Conservation (phyloP, 2,888 invertebrate species). For the Drosophila mayaguana region DNA sequence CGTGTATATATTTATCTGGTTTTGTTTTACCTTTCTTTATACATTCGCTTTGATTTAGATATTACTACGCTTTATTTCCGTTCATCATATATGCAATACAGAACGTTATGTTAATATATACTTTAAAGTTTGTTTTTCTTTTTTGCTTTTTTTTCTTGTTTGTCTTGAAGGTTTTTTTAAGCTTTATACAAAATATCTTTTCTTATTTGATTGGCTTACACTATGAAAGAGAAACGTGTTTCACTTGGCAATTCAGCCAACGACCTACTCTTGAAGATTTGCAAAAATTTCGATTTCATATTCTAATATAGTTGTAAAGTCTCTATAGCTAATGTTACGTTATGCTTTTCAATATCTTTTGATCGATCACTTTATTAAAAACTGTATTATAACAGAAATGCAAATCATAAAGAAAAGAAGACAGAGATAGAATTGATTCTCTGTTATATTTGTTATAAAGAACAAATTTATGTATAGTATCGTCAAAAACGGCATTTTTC, state of each 20-base stretch:
- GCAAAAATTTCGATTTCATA: slow-evolving; percentile 40
- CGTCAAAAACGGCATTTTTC: neutral
- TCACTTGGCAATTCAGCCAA: slow-evolving; percentile 47
- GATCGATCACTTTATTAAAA: slow-evolving; percentile 70
- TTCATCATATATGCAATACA: slow-evolving; percentile 59
- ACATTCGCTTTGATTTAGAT: slow-evolving; percentile 76
- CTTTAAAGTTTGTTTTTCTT: slow-evolving; percentile 28
- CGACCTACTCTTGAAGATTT: slow-evolving; percentile 49
- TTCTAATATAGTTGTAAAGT: slow-evolving; percentile 41
- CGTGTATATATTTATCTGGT: slow-evolving; percentile 14
- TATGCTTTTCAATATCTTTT: slow-evolving; percentile 66
- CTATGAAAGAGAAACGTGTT: slow-evolving; percentile 57
- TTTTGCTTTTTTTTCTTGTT: slow-evolving; percentile 14
- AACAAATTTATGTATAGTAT: slow-evolving; percentile 40
- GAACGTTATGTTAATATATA: slow-evolving; percentile 39
- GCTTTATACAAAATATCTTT: slow-evolving; percentile 70
- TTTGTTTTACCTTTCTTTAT: slow-evolving; percentile 51
- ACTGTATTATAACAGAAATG: slow-evolving; percentile 32
- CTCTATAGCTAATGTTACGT: slow-evolving; percentile 56
- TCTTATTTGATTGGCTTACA: slow-evolving; percentile 13
- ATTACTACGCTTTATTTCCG: slow-evolving; percentile 74
- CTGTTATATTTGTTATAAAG: neutral
- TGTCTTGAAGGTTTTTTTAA: slow-evolving; percentile 35
- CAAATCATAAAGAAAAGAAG: slow-evolving; percentile 1
- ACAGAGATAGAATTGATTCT: slow-evolving; percentile 1